Conservation (phyloP, 2,888 invertebrate species). For the Pandemis heparana region DNA sequence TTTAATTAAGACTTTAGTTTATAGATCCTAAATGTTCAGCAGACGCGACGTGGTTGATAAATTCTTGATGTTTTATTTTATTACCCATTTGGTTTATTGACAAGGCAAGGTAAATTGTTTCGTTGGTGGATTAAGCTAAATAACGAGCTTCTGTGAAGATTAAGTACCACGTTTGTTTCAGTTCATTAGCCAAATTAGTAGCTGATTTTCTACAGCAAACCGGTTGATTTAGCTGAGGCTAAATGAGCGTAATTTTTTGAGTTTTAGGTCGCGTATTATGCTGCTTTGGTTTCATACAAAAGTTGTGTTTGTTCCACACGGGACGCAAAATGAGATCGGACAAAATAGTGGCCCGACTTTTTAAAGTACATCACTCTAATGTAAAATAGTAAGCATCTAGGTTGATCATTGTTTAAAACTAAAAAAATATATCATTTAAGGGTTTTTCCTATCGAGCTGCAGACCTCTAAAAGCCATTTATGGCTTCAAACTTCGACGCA, state of each 20-base stretch:
- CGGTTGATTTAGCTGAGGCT: background rate
- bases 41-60: background rate
- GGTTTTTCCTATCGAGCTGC: too few species aligned
- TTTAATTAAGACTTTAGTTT: constrained; percentile 20
- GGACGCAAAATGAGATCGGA: too few species aligned
- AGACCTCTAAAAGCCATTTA: background rate
- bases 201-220: background rate
- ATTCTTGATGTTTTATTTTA: constrained; percentile 3
- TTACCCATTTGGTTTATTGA: constrained; percentile 23
- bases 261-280: too few species aligned
- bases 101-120: background rate
- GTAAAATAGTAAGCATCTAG: too few species aligned
- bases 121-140: background rate
- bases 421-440: too few species aligned
- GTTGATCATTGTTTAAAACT: too few species aligned
- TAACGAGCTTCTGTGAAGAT: background rate
- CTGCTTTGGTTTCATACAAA: too few species aligned
- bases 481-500: background rate
- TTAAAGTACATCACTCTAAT: too few species aligned
- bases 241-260: too few species aligned
- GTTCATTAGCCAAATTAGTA: constrained; percentile 1
- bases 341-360: too few species aligned
- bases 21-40: constrained; percentile 2
- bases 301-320: too few species aligned
- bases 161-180: background rate